These are phyloP conservation scores for Nettapus auritus DNA, from an alignment of 2,113 vertebrate species.

Conservation along the genomic window DNA sequence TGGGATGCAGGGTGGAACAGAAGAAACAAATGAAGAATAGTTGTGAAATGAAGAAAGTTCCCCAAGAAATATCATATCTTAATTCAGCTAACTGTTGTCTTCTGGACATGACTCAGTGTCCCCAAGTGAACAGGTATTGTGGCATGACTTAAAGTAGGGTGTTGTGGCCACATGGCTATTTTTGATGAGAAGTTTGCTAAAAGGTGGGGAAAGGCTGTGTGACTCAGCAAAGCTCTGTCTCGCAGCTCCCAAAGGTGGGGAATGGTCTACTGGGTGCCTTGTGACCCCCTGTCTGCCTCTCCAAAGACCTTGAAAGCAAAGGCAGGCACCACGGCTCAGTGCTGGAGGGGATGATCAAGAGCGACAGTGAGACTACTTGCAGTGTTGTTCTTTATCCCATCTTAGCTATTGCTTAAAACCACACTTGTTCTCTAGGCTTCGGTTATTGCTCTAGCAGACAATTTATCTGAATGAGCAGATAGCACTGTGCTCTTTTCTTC, in stretches of 20 bases:
- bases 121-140: background rate
- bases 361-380: background rate
- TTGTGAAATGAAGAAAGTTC: background rate
- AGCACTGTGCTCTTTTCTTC: background rate
- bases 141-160: background rate
- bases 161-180: background rate
- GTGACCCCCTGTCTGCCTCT: background rate
- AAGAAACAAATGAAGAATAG: background rate
- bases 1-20: background rate
- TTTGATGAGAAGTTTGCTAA: background rate
- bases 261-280: background rate
- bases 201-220: background rate
- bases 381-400: background rate
- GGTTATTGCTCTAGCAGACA: background rate
- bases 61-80: background rate
- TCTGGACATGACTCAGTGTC: background rate
- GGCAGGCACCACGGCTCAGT: background rate
- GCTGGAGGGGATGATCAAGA: background rate
- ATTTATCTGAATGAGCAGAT: background rate
- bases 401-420: background rate
- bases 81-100: background rate
- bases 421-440: background rate
- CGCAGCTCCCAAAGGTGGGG: background rate
- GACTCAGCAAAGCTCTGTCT: background rate
- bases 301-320: background rate